A percentile compares a stretch with the other conserved stretches of the same genome.
These are phyloP conservation scores for Astreopora myriophthalma DNA, from an alignment of 64 coral and sea anemone species.

Conservation along the genomic window DNA sequence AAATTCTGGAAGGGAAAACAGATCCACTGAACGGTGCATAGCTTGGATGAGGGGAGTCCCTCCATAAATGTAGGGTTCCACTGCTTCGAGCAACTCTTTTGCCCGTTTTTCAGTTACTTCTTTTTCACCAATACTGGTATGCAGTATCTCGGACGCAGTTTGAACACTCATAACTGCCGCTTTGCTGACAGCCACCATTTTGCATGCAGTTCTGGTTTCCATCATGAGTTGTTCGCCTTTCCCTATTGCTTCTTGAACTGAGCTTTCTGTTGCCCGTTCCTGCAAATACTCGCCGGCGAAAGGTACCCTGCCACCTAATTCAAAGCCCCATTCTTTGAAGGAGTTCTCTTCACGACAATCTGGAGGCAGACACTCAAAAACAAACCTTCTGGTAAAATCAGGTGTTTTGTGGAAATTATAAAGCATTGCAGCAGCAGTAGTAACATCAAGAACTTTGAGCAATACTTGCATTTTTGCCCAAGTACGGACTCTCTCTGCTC, in stretches of 20 bases:
- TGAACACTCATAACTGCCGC: conserved; percentile 29
- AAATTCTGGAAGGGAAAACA: not conserved
- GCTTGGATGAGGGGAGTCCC: not conserved
- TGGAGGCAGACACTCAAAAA: not conserved
- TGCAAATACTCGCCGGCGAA: not conserved
- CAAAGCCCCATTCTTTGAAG: not conserved
- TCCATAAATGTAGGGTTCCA: conserved; percentile 60
- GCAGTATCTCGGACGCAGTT: conserved; percentile 37
- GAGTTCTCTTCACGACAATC: not conserved
- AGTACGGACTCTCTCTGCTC: no score
- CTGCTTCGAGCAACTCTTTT: not conserved
- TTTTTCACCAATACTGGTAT: conserved; percentile 8
- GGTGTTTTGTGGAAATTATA: not conserved
- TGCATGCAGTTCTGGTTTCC: not conserved
- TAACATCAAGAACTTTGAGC: not conserved
- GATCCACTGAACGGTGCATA: not conserved
- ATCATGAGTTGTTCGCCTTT: not conserved
- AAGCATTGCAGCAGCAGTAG: not conserved
- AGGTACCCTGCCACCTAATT: not conserved
- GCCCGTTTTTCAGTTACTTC: not conserved
- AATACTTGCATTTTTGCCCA: no score
- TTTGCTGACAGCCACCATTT: not conserved
- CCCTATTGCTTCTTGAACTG: not conserved
- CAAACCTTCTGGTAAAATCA: not conserved
- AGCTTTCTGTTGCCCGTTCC: not conserved